Base-by-base conservation (phyloP, 2,888 invertebrate species). In the Noctuana brunneofusca region DNA sequence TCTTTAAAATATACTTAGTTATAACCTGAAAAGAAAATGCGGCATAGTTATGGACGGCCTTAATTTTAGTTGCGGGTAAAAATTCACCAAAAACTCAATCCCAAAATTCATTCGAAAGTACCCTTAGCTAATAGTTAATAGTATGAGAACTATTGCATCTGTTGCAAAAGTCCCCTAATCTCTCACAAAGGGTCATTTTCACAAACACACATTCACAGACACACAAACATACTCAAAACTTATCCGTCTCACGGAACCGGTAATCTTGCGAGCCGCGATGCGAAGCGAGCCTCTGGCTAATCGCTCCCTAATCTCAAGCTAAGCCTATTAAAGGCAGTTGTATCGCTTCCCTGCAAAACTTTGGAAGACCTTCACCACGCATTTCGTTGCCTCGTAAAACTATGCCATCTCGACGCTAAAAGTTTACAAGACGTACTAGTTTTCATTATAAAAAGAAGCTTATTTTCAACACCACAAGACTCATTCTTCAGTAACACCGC, bases 311-410 rank as follows among this genome's bases (percentile, higher is more conserved):
- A 91, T 91, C 90, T 87, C 79, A 73, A 81, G 81, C 87, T 88
- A 90, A 91, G 89, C 89, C 89, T 90, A 89, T 91, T 90, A 90
- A 76, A 81, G 81, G 84, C 89, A 89, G 84, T 91, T 86, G 87
- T 89, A 90, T 83, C 79, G 89, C 89, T 90, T 90, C 89, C 84
- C 85, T 83, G 83, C 89, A 83, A 90, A 90, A 90, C 89, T 91
- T 90, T 83, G 79, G 90, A 91, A 90, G 89, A 89, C 89, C 86
- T 84, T 89, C 83, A 76, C 83, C 69, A 68, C 83, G 82, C 84
- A 83, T 84, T 87, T 83, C 70, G 71, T 75, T 74, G 71, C 79
- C 81, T 85, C 87, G 86, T 89, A 89, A 88, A 88, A 87, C 86
- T 84, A 86, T 83, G 79, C 63, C 58, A 58, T 46, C 49, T 32